Conservation (phyloP, 2,113 vertebrate species). For the Cyphomyrus plagiostoma region DNA sequence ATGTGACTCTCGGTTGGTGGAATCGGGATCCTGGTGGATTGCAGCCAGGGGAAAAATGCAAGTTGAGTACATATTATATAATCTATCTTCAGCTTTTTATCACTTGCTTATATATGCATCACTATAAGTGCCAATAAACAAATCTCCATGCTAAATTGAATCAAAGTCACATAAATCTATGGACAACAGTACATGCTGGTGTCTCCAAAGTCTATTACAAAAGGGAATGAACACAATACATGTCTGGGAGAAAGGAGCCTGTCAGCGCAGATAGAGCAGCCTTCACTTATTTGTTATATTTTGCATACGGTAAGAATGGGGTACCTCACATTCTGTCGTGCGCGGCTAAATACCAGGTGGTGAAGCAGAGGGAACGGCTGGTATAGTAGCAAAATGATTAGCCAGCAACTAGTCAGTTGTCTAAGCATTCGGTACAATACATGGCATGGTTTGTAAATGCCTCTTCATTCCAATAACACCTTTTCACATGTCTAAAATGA, state of each 20-base stretch:
- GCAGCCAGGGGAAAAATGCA: slow-evolving; percentile 53
- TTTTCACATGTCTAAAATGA: neutral
- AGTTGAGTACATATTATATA: slow-evolving; percentile 64
- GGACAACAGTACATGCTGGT: slow-evolving; percentile 58
- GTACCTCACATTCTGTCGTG: neutral
- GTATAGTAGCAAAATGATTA: neutral
- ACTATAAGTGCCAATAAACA: slow-evolving; percentile 67
- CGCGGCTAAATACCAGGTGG: neutral
- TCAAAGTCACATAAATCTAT: slow-evolving; percentile 68
- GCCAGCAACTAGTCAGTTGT: neutral
- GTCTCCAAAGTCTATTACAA: slow-evolving; percentile 59
- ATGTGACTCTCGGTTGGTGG: slow-evolving; percentile 50
- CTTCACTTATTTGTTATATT: slow-evolving; percentile 54
- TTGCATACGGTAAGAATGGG: slow-evolving; percentile 17
- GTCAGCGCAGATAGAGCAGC: slow-evolving; percentile 51
- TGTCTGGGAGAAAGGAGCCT: slow-evolving; percentile 46
- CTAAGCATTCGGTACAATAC: neutral
- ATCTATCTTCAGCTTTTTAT: slow-evolving; percentile 60
- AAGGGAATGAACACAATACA: slow-evolving; percentile 32
- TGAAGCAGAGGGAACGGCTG: neutral
- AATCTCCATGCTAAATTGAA: slow-evolving; percentile 61
- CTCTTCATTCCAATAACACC: neutral
- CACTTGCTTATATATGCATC: slow-evolving; percentile 60
- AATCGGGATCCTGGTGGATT: neutral
- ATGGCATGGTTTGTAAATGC: neutral